Percentiles rank a stretch among this genome's conserved stretches.
phyloP scores from a whole-genome alignment of 2,113 vertebrate genomes.

The Hyaena hyaena region DNA sequence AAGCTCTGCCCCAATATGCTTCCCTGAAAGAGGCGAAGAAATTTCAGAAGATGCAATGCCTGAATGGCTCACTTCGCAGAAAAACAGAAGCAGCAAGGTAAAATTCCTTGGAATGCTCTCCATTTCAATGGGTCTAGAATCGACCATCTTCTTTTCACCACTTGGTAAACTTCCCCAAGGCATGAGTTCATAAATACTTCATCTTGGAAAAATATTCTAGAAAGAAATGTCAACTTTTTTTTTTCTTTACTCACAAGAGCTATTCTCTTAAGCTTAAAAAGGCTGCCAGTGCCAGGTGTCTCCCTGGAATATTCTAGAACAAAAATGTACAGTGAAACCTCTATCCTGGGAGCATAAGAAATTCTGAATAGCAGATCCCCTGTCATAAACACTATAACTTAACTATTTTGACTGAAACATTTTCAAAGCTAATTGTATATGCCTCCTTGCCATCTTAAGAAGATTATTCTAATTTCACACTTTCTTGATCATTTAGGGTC shows the following conservation, averaged over 20 bases:
- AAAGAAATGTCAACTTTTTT: conserved; percentile 54
- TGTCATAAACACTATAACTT: not conserved
- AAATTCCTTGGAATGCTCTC: conserved; percentile 94
- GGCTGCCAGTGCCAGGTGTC: conserved; percentile 57
- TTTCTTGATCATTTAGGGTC: conserved; percentile 47
- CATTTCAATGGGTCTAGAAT: conserved; percentile 84
- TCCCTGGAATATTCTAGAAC: conserved; percentile 69
- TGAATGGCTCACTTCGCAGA: conserved; percentile 94
- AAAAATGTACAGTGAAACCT: conserved; percentile 48
- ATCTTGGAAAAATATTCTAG: conserved; percentile 47
- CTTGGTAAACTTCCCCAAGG: conserved; percentile 4
- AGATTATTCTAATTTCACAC: conserved; percentile 47
- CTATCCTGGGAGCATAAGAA: not conserved
- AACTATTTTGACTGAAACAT: conserved; percentile 38
- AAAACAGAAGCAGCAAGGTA: conserved; percentile 95
- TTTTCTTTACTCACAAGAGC: not conserved
- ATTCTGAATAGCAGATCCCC: not conserved
- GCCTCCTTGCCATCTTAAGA: conserved; percentile 22
- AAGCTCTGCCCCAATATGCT: conserved; percentile 99
- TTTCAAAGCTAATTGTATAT: conserved; percentile 30
- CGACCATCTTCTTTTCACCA: conserved; percentile 40
- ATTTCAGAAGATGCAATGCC: conserved; percentile 95
- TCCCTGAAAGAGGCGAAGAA: conserved; percentile 98
- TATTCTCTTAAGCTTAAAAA: conserved; percentile 47
- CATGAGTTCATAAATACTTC: not conserved